A percentile compares a stretch with the other conserved stretches of the same genome.
phyloP scores from a whole-genome alignment of 2,797 vertebrate species.

The Nannoperca obscura region DNA sequence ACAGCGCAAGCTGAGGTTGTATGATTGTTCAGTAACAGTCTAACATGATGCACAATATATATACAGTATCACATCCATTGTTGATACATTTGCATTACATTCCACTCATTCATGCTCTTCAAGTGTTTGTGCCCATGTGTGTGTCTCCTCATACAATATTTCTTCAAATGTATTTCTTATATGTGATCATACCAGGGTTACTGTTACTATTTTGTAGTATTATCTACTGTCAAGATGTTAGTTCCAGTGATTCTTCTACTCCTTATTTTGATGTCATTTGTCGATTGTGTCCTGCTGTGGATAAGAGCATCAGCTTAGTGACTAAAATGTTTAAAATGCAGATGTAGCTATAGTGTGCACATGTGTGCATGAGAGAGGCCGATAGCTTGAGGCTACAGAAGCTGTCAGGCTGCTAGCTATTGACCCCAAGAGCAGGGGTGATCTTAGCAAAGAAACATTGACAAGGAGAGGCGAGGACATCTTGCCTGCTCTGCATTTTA shows the following conservation, averaged over 20 bases:
- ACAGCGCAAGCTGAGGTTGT: background rate
- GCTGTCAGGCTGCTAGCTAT: slow-evolving; percentile 69
- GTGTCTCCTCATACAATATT: background rate
- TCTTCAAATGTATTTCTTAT: background rate
- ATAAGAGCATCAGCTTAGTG: slow-evolving; percentile 5
- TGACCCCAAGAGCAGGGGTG: slow-evolving; percentile 62
- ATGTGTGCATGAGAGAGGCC: background rate
- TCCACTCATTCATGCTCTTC: background rate
- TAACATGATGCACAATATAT: no score
- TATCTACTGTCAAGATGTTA: background rate
- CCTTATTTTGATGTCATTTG: background rate
- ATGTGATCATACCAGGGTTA: background rate
- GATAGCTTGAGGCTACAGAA: slow-evolving; percentile 48
- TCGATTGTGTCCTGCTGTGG: background rate
- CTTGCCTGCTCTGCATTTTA: slow-evolving; percentile 79
- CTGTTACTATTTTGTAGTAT: background rate
- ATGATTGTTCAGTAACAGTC: background rate
- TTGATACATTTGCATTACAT: background rate
- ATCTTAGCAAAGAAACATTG: slow-evolving; percentile 59
- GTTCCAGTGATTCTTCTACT: background rate
- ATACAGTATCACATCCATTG: background rate
- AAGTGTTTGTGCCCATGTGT: background rate
- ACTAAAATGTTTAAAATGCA: slow-evolving; percentile 7
- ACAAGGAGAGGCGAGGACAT: slow-evolving; percentile 75
- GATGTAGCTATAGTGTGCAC: background rate